A percentile compares a stretch with the other conserved stretches of the same genome.
Conservation (phyloP, 2,888 invertebrate species). For the Crepidodera aurea region DNA sequence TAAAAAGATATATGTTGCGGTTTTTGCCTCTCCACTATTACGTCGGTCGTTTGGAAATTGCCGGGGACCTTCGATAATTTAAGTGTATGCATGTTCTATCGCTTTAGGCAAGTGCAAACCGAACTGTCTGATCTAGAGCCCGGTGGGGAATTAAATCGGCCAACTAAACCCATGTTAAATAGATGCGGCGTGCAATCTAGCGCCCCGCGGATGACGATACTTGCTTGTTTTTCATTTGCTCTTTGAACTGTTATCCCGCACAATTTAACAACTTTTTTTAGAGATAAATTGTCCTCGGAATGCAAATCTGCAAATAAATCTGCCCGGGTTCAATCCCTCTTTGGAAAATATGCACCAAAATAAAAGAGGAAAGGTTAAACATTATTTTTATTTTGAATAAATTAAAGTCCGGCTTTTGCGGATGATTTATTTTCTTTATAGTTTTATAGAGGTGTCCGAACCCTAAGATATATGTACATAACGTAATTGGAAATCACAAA, state of each 20-base stretch:
- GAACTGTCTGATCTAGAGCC: conserved; percentile 56
- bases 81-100: conserved; percentile 59
- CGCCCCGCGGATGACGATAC: conserved; percentile 36
- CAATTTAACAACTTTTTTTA: conserved; percentile 41
- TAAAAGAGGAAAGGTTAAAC: conserved; percentile 30
- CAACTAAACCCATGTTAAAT: conserved; percentile 51
- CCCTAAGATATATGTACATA: conserved; percentile 1
- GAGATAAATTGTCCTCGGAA: conserved; percentile 37
- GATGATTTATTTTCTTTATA: conserved; percentile 23
- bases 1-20: conserved; percentile 16
- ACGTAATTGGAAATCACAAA: conserved; percentile 10
- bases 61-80: conserved; percentile 57
- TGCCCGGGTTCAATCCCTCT: conserved; percentile 34
- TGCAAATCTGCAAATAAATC: conserved; percentile 36
- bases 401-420: conserved; percentile 13
- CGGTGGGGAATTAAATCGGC: conserved; percentile 57
- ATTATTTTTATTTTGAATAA: conserved; percentile 28
- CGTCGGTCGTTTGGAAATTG: conserved; percentile 48
- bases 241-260: conserved; percentile 41
- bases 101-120: conserved; percentile 57
- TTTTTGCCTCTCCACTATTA: conserved; percentile 27
- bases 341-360: conserved; percentile 30
- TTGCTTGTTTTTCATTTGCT: conserved; percentile 42
- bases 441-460: conserved; percentile 14
- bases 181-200: conserved; percentile 44